A percentile compares a stretch with the other conserved stretches of the same genome.
These are phyloP conservation scores for Uropsilus gracilis DNA, from an alignment of 2,113 vertebrate genomes.

Conservation along the genomic window DNA sequence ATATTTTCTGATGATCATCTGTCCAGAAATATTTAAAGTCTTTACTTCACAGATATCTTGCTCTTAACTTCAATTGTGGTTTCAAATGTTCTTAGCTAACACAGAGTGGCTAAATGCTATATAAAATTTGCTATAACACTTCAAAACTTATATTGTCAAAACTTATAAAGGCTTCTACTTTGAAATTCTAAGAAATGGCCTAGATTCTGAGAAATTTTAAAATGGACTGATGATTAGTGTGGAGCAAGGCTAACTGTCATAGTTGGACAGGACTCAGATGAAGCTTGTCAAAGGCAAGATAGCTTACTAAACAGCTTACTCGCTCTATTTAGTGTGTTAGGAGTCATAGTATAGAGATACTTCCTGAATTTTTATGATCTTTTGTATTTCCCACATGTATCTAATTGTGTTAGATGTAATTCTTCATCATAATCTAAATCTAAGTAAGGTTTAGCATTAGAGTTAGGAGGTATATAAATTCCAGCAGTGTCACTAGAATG, in stretches of 20 bases:
- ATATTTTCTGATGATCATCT: neutral
- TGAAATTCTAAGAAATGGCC: neutral
- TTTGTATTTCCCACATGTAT: slow-evolving; percentile 17
- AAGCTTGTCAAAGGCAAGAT: neutral
- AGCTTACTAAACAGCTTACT: neutral
- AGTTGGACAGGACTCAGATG: neutral
- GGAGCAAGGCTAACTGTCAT: neutral
- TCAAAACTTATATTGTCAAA: slow-evolving; percentile 31
- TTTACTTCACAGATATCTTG: neutral
- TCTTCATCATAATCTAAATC: slow-evolving; percentile 40
- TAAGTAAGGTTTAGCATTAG: neutral
- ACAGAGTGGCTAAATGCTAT: neutral
- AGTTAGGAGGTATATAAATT: neutral
- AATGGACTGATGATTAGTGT: neutral
- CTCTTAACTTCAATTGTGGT: neutral
- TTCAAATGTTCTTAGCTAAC: slow-evolving; percentile 12
- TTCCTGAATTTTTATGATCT: neutral
- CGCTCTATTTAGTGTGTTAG: neutral
- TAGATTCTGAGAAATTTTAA: neutral
- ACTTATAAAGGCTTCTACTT: neutral
- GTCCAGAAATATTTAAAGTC: neutral
- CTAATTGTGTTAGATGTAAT: neutral
- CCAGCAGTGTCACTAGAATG: neutral
- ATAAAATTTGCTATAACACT: neutral
- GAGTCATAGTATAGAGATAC: neutral